Base-by-base conservation (phyloP, 37 sponge, comb jelly and placozoan species). In the Theonella swinhoei region DNA sequence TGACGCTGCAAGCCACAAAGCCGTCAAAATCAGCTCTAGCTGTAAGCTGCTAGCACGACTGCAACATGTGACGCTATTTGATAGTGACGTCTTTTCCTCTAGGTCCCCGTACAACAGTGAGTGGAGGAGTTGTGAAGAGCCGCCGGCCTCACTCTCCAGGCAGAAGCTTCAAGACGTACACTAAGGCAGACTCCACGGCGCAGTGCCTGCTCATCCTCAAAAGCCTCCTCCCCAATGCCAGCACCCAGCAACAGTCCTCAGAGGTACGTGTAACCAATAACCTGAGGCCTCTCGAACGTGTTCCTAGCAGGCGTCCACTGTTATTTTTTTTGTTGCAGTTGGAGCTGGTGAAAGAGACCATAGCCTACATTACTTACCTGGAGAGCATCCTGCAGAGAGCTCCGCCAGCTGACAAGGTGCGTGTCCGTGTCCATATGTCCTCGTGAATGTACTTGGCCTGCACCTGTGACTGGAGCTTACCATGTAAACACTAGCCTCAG, bases 351-450 rank as follows among this genome's bases (percentile, higher is more conserved):
- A 83, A 87, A 68, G 72, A 73, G 34, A 87, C 88, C 14, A 87
- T 87, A 30, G 84, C 88, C 58, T 91, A 91, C 85, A 91, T 91
- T 19, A 67, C 79, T 9, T 80, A 87, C 81, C 85, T 91, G 37
- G 82, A 90, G 58, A 76, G 67, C 30, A 68, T 90, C 1, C 84
- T 83, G 28, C 7, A 14, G 14, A 7, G 11, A 14, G 11, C 54
- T 14, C 54, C 54, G 7, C 11, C 54, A 47, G 54, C 54, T 7
- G 54, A 47, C 54, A 7, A 47, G 54, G 54, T 47, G 54, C 54
- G 54, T 17, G 54, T 47, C 54, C 54, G 54, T 47, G 11, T 47
- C 54, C 54, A 47, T 47, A 47, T 47, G 7, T 14, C 54, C 54
- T 14, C 54, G 54, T 47, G 54, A 47, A 47, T 47, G 14, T 47